Conservation (phyloP, 2,888 invertebrate genomes). For the Iselma pallidipennis region DNA sequence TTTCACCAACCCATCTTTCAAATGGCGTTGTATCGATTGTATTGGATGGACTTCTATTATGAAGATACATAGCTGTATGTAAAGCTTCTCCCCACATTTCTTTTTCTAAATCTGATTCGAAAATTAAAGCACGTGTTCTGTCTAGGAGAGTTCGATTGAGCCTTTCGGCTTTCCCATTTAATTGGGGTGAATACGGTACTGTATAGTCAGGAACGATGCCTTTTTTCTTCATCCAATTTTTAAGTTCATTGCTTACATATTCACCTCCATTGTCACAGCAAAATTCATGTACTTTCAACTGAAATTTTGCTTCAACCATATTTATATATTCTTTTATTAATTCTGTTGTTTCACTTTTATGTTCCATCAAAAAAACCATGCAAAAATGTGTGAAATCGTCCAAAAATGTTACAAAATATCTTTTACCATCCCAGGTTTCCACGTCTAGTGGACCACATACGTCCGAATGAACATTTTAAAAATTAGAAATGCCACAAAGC, state of each 20-base stretch:
- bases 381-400: slow-evolving; percentile 47
- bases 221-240: slow-evolving; percentile 25
- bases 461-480: no score
- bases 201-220: slow-evolving; percentile 27
- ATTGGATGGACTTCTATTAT: slow-evolving; percentile 24
- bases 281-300: slow-evolving; percentile 25
- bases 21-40: slow-evolving; percentile 31
- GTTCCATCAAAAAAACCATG: slow-evolving; percentile 39
- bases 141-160: slow-evolving; percentile 31
- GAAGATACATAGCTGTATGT: slow-evolving; percentile 16
- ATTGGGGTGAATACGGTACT: slow-evolving; percentile 30
- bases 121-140: slow-evolving; percentile 29
- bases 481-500: no score
- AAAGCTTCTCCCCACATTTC: slow-evolving; percentile 28
- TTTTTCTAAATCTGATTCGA: slow-evolving; percentile 18
- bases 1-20: slow-evolving; percentile 38
- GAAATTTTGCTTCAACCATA: slow-evolving; percentile 20
- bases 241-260: slow-evolving; percentile 18
- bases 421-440: slow-evolving; percentile 41
- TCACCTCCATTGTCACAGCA: slow-evolving; percentile 34
- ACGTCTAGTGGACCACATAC: slow-evolving; percentile 46
- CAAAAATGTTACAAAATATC: slow-evolving; percentile 44
- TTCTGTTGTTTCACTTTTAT: slow-evolving; percentile 24
- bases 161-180: slow-evolving; percentile 33
- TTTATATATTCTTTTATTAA: slow-evolving; percentile 23